Evolutionary conservation across 1,140 invertebrate species (phyloP), one percentile per base, ranked within the genome.

Genomic region (Diorhabda carinulata): DNA sequence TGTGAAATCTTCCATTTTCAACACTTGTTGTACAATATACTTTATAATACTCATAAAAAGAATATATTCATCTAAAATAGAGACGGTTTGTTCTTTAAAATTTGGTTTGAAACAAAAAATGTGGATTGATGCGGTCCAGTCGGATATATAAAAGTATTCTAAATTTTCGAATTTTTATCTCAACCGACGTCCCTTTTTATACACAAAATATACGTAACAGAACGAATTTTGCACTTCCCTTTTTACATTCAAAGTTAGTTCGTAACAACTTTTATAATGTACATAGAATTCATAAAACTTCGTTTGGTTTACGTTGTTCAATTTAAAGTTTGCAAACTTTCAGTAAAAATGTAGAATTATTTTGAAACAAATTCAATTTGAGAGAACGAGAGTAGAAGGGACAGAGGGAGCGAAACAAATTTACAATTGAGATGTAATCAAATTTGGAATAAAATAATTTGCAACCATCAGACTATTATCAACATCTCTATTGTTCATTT

Each of bases 211-310:
- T 52, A 52, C 47, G 47, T 6, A 52, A 47, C 45, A 63, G 63
- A 71, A 71, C 65, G 70, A 68, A 63, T 68, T 72, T 72, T 69
- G 64, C 65, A 67, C 62, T 71, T 44, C 70, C 65, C 63, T 71
- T 71, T 67, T 66, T 58, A 66, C 57, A 57, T 42, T 44, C 63
- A 64, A 56, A 61, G 62, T 58, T 70, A 58, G 66, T 43, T 61
- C 66, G 73, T 76, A 76, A 76, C 74, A 74, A 74, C 74, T 76
- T 76, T 76, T 76, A 76, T 76, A 76, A 76, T 76, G 74, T 76
- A 76, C 74, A 76, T 76, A 70, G 73, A 73, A 76, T 71, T 76
- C 74, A 74, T 76, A 74, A 76, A 76, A 76, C 74, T 76, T 76
- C 73, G 73, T 76, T 76, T 74, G 73, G 72, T 74, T 74, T 74